phyloP scores from a whole-genome alignment of 2,113 vertebrate species.

The Phylloscopus trochiloides region DNA sequence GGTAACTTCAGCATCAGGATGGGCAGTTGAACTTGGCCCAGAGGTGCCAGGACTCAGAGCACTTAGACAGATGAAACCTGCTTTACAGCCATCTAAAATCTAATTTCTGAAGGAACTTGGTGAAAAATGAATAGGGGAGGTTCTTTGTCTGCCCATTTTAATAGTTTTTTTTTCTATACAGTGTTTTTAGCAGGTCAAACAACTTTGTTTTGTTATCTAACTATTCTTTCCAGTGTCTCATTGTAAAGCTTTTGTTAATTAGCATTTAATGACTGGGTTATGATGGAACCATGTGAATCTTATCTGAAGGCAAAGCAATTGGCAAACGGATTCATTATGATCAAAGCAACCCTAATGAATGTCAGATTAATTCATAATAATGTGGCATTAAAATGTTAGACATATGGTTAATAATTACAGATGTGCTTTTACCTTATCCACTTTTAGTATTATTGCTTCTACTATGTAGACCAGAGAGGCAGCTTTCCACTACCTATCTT shows the following conservation, averaged over 20 bases:
- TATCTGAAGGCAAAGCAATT: slow-evolving; percentile 40
- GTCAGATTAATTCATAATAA: slow-evolving; percentile 53
- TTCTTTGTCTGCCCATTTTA: neutral
- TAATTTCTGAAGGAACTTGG: neutral
- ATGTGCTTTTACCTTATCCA: neutral
- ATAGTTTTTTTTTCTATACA: neutral
- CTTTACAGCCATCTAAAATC: neutral
- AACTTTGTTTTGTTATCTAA: neutral
- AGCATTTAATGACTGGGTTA: slow-evolving; percentile 19
- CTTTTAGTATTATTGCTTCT: neutral
- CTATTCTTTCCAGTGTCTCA: neutral
- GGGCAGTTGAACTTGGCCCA: neutral
- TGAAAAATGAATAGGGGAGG: neutral
- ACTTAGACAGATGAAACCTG: fast-evolving
- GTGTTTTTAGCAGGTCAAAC: neutral
- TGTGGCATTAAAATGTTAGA: slow-evolving; percentile 24
- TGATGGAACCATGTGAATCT: neutral
- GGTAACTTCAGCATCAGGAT: fast-evolving
- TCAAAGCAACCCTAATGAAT: slow-evolving; percentile 40
- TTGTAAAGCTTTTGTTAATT: slow-evolving; percentile 45
- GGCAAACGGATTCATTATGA: slow-evolving; percentile 29
- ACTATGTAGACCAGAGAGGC: neutral
- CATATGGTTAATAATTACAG: slow-evolving; percentile 34
- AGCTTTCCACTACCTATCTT: neutral
- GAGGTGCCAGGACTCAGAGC: neutral